A percentile compares a stretch with the other conserved stretches of the same genome.
Evolutionary conservation across 2,888 invertebrate species (phyloP).

Genomic region (Pantelozetes paolii): DNA sequence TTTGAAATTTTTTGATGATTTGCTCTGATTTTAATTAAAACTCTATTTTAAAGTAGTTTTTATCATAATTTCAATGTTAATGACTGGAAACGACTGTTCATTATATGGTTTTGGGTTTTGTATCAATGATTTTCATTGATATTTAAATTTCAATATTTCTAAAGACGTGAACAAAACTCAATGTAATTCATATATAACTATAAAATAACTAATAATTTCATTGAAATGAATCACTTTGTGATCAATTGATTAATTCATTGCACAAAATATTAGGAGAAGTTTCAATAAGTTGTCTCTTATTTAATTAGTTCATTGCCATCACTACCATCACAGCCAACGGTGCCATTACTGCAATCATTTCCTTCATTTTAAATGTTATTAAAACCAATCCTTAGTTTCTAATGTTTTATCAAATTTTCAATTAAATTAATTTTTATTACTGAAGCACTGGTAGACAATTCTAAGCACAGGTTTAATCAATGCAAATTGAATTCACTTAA

Average conservation of each 20-base stretch:
- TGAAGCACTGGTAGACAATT: too few relatives aligned
- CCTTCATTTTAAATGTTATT: too few relatives aligned
- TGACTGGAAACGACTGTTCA: background rate
- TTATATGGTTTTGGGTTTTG: background rate
- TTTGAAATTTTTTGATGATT: background rate
- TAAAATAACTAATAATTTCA: background rate
- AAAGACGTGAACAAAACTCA: slow-evolving; percentile 9
- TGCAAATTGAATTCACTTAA: too few relatives aligned
- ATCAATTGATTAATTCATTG: background rate
- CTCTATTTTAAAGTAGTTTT: background rate
- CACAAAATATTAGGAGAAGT: background rate
- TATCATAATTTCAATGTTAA: background rate
- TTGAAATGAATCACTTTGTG: background rate
- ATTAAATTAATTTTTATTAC: too few relatives aligned
- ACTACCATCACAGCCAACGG: background rate
- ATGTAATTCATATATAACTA: background rate
- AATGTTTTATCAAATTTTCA: too few relatives aligned
- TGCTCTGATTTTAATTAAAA: background rate
- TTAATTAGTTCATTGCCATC: slow-evolving; percentile 26
- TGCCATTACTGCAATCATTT: too few relatives aligned
- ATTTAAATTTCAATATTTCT: slow-evolving; percentile 13
- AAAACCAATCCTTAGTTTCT: too few relatives aligned
- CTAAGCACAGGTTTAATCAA: too few relatives aligned
- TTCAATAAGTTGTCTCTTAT: slow-evolving; percentile 25
- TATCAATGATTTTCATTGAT: slow-evolving; percentile 35